A percentile compares a stretch with the other conserved stretches of the same genome.
phyloP scores from a whole-genome alignment of 1,140 invertebrate genomes.

The Scaptomyza hsui region DNA sequence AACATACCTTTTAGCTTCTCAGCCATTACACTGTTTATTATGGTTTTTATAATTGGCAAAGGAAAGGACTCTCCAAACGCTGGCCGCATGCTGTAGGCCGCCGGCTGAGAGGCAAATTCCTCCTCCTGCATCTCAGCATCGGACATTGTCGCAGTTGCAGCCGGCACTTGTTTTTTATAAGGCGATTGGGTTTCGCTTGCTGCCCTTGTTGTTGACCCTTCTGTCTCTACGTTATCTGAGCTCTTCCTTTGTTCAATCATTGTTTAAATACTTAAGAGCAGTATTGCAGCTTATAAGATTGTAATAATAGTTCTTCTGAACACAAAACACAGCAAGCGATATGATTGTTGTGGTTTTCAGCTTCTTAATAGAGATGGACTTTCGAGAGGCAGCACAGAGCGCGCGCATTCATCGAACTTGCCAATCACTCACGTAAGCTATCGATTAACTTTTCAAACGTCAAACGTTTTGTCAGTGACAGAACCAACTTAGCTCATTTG shows the following conservation, averaged over 20 bases:
- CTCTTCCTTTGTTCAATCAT: conserved; percentile 19
- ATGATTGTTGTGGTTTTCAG: neutral
- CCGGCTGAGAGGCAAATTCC: conserved; percentile 36
- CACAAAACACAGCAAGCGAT: neutral
- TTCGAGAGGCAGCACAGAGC: too few species aligned
- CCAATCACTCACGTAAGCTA: neutral
- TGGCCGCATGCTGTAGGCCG: conserved; percentile 71
- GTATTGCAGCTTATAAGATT: neutral
- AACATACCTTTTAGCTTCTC: conserved; percentile 61
- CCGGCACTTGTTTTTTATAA: conserved; percentile 11
- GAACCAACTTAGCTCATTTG: too few species aligned
- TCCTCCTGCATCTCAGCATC: conserved; percentile 23
- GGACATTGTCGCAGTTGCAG: conserved; percentile 17
- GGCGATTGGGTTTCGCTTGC: conserved; percentile 5
- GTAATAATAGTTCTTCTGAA: neutral
- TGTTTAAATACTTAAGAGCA: neutral
- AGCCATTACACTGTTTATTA: conserved; percentile 61
- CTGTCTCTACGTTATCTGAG: neutral
- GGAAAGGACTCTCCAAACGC: conserved; percentile 72
- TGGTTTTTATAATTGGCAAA: conserved; percentile 56
- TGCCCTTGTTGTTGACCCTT: neutral
- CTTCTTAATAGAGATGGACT: conserved; percentile 8
- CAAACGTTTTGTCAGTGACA: too few species aligned
- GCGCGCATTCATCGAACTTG: neutral
- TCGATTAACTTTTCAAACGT: conserved; percentile 1